Evolutionary conservation across 2,888 invertebrate genomes (phyloP).

Genomic region (Axea sp.): DNA sequence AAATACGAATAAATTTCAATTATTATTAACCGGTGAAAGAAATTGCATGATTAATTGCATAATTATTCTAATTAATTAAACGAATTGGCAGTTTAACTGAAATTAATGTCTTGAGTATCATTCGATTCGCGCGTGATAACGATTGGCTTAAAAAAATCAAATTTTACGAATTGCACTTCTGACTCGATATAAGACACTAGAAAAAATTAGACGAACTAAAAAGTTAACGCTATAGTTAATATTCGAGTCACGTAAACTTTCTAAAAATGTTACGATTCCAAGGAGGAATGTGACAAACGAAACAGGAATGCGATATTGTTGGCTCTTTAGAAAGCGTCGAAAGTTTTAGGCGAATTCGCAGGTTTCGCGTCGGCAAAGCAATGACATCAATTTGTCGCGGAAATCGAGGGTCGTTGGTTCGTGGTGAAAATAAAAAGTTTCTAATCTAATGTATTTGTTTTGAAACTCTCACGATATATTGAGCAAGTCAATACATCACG

Average conservation of each 20-base stretch:
- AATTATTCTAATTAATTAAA: too few species aligned
- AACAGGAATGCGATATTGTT: slow-evolving; percentile 59
- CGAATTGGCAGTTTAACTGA: too few species aligned
- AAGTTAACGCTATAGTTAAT: slow-evolving; percentile 46
- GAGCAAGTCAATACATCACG: slow-evolving; percentile 65
- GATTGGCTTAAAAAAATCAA: slow-evolving; percentile 4
- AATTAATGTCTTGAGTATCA: too few species aligned
- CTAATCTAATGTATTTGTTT: slow-evolving; percentile 65
- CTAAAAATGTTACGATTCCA: slow-evolving; percentile 55
- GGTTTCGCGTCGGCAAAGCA: slow-evolving; percentile 48
- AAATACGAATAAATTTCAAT: not conserved
- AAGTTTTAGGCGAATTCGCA: slow-evolving; percentile 58
- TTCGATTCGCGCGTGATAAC: too few species aligned
- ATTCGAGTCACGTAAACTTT: slow-evolving; percentile 58
- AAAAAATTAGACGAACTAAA: slow-evolving; percentile 47
- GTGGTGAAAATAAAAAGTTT: slow-evolving; percentile 63
- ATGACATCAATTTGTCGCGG: slow-evolving; percentile 61
- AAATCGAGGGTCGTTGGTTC: slow-evolving; percentile 50
- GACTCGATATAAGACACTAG: not conserved
- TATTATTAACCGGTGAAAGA: too few species aligned
- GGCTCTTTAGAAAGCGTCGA: slow-evolving; percentile 54
- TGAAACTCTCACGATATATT: slow-evolving; percentile 60
- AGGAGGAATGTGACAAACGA: slow-evolving; percentile 59
- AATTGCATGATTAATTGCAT: too few species aligned
- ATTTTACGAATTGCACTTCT: not conserved